Evolutionary conservation across 1,140 invertebrate genomes (phyloP), one percentile per base, ranked within the genome.

Genomic region (Carcinoscorpius rotundicauda): DNA sequence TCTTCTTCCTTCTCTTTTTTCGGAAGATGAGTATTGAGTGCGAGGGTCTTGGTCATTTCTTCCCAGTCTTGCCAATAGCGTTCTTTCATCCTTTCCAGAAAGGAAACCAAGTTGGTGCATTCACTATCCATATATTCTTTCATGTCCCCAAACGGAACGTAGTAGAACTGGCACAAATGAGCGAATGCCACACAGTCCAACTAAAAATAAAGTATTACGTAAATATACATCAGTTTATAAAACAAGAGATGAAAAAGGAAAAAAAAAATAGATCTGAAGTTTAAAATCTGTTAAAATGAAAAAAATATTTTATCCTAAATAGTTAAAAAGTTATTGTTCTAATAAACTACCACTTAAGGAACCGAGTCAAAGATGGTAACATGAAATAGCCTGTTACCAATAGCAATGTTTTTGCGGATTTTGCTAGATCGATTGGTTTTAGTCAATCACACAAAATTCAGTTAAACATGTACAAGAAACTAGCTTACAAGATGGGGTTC

Each of bases 51-150:
- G 80, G 88, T 91, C 69, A 92, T 89, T 69, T 91, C 87, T 58
- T 91, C 89, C 89, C 89, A 93, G 74, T 93, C 89, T 64, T 86
- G 83, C 82, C 87, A 91, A 74, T 88, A 91, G 72, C 86, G 51
- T 51, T 73, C 69, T 61, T 74, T 74, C 68, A 76, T 73, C 50
- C 74, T 64, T 3, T 71, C 66, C 9, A 74, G 70, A 9, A 71
- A 74, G 3, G 63, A 65, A 49, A 74, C 57, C 58, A 76, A 63
- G 58, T 75, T 75, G 1, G 67, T 55, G 60, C 71, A 72, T 51
- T 74, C 73, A 50, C 61, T 69, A 70, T 71, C 61, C 0, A 75
- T 64, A 57, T 67, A 72, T 66, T 71, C 71, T 48, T 70, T 69
- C 52, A 71, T 56, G 48, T 63, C 68, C 58, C 62, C 71, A 53